Evolutionary conservation across 2,113 vertebrate genomes (phyloP).

Genomic region (Alouatta palliata): DNA sequence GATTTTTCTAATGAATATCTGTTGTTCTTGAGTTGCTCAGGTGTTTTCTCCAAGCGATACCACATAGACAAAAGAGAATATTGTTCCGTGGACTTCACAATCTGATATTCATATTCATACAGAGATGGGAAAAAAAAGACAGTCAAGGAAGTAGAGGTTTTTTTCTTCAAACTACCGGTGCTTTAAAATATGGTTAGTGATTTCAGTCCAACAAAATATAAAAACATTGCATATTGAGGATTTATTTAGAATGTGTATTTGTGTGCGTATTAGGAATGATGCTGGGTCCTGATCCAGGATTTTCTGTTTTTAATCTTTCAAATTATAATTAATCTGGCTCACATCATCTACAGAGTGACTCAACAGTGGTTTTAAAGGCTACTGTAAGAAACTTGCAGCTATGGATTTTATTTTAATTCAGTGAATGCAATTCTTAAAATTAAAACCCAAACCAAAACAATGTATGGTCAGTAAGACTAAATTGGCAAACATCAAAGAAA

Average conservation of each 20-base stretch:
- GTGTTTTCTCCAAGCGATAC: slow-evolving; percentile 35
- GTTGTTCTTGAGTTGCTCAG: slow-evolving; percentile 64
- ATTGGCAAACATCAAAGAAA: background rate
- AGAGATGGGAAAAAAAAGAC: background rate
- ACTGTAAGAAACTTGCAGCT: background rate
- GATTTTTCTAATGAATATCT: slow-evolving; percentile 79
- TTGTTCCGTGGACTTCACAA: background rate
- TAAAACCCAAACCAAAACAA: background rate
- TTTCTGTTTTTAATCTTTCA: slow-evolving; percentile 8
- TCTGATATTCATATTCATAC: background rate
- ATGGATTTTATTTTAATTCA: background rate
- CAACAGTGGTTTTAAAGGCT: background rate
- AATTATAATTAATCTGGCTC: background rate
- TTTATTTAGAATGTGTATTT: background rate
- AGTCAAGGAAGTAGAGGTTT: background rate
- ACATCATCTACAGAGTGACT: background rate
- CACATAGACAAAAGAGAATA: background rate
- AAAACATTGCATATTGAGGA: background rate
- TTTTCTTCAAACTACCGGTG: background rate
- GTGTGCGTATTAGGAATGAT: background rate
- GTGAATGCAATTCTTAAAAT: background rate
- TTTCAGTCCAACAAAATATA: background rate
- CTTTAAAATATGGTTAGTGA: background rate
- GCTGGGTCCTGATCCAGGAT: background rate
- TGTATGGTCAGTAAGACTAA: background rate